Conservation (phyloP, 2,888 invertebrate genomes). For the Diarsia mendica region DNA sequence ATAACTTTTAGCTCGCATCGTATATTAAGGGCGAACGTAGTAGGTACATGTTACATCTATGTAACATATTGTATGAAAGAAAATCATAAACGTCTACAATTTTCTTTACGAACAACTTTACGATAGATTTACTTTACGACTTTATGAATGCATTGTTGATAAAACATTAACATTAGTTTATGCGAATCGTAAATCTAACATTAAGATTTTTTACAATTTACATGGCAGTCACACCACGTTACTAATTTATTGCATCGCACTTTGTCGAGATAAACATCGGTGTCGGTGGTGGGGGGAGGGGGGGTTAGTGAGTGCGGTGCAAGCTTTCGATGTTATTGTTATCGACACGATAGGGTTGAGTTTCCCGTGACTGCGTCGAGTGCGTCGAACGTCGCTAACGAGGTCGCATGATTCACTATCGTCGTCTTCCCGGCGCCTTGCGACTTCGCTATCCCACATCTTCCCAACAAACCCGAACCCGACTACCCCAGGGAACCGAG, state of each 20-base stretch:
- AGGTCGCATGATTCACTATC: conserved; percentile 83
- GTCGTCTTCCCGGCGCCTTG: conserved; percentile 83
- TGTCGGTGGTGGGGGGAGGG: neutral
- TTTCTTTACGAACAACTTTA: conserved; percentile 37
- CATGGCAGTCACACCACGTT: conserved; percentile 49
- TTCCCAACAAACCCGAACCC: conserved; percentile 66
- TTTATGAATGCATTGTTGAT: conserved; percentile 40
- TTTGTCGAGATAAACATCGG: conserved; percentile 39
- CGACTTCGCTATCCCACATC: conserved; percentile 73
- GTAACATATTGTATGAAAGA: conserved; percentile 19
- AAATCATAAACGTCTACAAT: conserved; percentile 20
- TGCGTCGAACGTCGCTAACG: conserved; percentile 70
- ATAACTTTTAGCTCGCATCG: conserved; percentile 33
- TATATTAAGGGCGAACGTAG: conserved; percentile 3
- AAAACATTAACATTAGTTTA: conserved; percentile 31
- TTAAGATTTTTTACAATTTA: conserved; percentile 41
- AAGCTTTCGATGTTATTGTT: conserved; percentile 56
- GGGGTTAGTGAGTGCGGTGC: conserved; percentile 35
- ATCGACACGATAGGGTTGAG: conserved; percentile 51
- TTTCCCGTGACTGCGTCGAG: conserved; percentile 34
- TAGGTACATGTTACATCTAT: too few species aligned
- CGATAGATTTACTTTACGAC: conserved; percentile 3
- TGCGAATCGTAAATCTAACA: conserved; percentile 41
- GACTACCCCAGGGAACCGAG: conserved; percentile 70
- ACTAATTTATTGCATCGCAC: conserved; percentile 51